These are phyloP conservation scores for Grammomys surdaster DNA, from an alignment of 2,113 vertebrate genomes.

Conservation along the genomic window DNA sequence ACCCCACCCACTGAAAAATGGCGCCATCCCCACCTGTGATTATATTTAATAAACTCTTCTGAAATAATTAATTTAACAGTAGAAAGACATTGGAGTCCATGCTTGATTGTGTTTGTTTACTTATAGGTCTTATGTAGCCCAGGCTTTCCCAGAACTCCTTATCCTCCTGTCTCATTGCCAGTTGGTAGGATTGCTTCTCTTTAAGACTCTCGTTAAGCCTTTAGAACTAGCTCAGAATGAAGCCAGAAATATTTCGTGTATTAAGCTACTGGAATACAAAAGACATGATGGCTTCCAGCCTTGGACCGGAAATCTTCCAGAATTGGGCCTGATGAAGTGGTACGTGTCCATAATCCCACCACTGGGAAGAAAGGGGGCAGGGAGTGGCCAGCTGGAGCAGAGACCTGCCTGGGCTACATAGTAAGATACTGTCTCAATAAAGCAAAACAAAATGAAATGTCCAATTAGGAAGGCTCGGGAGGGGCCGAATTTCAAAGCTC, in stretches of 20 bases:
- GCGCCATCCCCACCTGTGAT: neutral
- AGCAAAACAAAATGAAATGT: too few relatives aligned
- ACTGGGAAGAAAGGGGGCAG: neutral
- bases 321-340: neutral
- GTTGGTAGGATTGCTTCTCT: neutral
- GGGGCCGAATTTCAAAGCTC: neutral
- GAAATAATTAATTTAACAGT: neutral
- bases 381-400: too few relatives aligned
- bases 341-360: neutral
- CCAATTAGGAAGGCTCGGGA: neutral
- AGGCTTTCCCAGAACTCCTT: neutral
- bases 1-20: neutral
- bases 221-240: neutral
- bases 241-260: neutral
- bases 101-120: neutral
- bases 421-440: neutral
- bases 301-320: neutral
- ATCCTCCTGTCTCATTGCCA: neutral
- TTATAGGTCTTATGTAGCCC: neutral
- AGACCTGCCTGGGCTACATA: neutral
- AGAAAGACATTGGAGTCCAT: neutral
- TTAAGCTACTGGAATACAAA: neutral
- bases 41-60: neutral
- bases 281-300: neutral
- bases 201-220: neutral